Evolutionary conservation across 2,113 vertebrate genomes (phyloP), one percentile per base, ranked within the genome.

Genomic region (Silurus meridionalis): DNA sequence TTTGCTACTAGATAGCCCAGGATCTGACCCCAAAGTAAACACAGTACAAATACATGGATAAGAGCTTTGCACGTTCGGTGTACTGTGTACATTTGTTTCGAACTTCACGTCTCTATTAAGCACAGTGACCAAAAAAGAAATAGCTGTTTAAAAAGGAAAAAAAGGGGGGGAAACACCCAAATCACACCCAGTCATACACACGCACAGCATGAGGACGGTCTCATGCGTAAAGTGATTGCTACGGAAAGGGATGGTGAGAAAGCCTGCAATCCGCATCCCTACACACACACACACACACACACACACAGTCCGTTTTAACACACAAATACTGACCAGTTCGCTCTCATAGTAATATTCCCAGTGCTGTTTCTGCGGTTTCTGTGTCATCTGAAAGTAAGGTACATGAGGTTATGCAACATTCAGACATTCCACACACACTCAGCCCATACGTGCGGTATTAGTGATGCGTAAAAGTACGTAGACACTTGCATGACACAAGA

Each of bases 311-410:
- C 57, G 50, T 25, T 82, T 80, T 60, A 80, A 61, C 57, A 80
- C 78, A 60, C 78, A 80, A 83, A 96, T 97, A 99, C 98, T 99
- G 95, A 99, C 97, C 97, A 94, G 96, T 94, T 99, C 97, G 90
- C 95, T 96, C 90, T 99, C 97, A 97, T 93, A 96, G 97, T 96
- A 97, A 97, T 92, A 96, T 94, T 97, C 97, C 98, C 98, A 99
- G 94, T 95, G 97, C 93, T 93, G 95, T 93, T 96, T 97, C 90
- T 93, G 96, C 88, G 94, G 94, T 95, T 95, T 97, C 96, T 97
- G 97, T 95, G 96, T 96, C 96, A 97, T 98, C 98, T 99, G 96
- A 95, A 98, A 97, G 95, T 92, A 97, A 96, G 95, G 95, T 94
- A 96, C 87, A 97, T 89, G 14, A 53, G 90, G 94, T 92, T 90